phyloP scores from a whole-genome alignment of 2,113 vertebrate genomes.

The Falco punctatus region DNA sequence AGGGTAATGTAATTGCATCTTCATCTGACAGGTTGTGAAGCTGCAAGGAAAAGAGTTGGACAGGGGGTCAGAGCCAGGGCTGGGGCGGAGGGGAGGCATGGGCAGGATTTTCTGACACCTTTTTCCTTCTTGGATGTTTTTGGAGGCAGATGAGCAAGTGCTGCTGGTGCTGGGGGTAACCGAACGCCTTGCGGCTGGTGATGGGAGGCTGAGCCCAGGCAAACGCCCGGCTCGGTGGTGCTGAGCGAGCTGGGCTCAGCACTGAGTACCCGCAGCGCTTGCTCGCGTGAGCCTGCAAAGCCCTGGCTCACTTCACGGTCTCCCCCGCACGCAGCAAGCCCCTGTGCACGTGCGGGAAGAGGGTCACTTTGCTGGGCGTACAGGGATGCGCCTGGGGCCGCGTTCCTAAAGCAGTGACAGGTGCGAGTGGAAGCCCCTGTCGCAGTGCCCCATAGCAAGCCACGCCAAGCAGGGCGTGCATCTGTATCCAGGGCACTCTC shows the following conservation, averaged over 20 bases:
- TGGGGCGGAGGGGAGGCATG: rapidly evolving
- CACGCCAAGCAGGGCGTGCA: background rate
- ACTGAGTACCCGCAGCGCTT: rapidly evolving
- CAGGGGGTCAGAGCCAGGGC: background rate
- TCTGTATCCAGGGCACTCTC: background rate
- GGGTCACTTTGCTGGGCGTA: rapidly evolving
- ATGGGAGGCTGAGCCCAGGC: background rate
- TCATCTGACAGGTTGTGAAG: background rate
- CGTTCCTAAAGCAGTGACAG: background rate
- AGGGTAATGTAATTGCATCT: background rate
- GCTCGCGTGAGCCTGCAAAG: background rate
- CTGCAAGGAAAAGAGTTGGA: background rate
- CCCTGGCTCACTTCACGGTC: background rate
- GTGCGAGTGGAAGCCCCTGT: no score
- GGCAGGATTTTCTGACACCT: background rate
- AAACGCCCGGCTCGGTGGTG: rapidly evolving
- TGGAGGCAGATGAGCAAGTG: background rate
- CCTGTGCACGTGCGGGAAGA: no score
- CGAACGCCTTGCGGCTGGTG: rapidly evolving
- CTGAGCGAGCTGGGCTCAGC: rapidly evolving
- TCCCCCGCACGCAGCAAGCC: background rate
- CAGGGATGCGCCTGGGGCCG: background rate
- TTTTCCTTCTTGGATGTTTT: background rate
- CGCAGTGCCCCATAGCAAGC: background rate
- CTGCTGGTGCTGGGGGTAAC: background rate